Conservation (phyloP, 2,888 invertebrate genomes). For the Epistrophe grossulariae region DNA sequence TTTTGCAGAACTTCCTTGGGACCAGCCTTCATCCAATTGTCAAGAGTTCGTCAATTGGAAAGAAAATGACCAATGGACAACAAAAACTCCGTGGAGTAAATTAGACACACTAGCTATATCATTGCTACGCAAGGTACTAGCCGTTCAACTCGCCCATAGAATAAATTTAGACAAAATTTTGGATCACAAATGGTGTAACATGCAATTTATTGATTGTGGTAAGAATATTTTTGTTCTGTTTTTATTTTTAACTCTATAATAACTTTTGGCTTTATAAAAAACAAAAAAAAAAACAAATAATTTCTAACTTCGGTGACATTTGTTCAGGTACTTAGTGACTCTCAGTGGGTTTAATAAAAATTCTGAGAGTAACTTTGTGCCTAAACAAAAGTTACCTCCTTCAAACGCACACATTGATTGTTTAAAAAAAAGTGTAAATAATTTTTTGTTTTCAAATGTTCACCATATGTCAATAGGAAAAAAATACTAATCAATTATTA, state of each 20-base stretch:
- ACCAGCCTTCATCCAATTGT: conserved; percentile 90
- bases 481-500: conserved; percentile 39
- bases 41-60: conserved; percentile 91
- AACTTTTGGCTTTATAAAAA: conserved; percentile 14
- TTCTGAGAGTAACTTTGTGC: conserved; percentile 84
- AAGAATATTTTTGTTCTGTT: conserved; percentile 75
- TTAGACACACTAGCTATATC: conserved; percentile 90
- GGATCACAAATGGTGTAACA: conserved; percentile 90
- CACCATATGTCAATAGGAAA: background rate
- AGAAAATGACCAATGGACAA: conserved; percentile 87
- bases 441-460: background rate
- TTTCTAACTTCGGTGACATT: conserved; percentile 78
- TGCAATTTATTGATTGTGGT: conserved; percentile 84
- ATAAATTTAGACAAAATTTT: conserved; percentile 88
- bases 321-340: conserved; percentile 95
- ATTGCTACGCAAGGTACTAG: conserved; percentile 90
- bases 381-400: conserved; percentile 79
- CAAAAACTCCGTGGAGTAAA: conserved; percentile 91
- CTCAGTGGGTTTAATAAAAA: conserved; percentile 86
- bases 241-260: background rate
- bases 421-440: conserved; percentile 16
- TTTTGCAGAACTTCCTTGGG: conserved; percentile 96
- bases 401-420: conserved; percentile 20
- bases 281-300: conserved; percentile 4
- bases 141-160: conserved; percentile 88